Conservation (phyloP, 2,888 invertebrate genomes). For the Phymatocera aterrima region DNA sequence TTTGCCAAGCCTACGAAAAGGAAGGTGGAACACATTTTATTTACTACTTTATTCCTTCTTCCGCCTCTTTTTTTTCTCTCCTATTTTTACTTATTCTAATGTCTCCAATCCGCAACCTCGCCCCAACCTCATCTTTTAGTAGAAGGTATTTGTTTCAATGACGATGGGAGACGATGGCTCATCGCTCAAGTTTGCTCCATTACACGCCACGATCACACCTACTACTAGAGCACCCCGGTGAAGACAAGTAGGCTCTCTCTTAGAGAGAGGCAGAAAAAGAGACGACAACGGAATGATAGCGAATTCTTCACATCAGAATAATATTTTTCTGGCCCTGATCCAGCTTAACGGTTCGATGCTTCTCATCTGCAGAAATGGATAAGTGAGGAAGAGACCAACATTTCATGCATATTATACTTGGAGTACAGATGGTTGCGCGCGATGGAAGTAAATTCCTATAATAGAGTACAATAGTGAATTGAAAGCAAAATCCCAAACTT, state of each 20-base stretch:
- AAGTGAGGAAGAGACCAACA: not conserved
- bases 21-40: not conserved
- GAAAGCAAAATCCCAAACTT: not conserved
- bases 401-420: slow-evolving; percentile 26
- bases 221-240: not conserved
- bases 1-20: not conserved
- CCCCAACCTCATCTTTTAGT: not conserved
- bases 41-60: not conserved
- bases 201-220: slow-evolving; percentile 4
- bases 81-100: slow-evolving; percentile 33
- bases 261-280: no score
- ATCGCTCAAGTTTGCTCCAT: not conserved
- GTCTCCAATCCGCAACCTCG: not conserved
- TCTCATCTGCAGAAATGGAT: not conserved
- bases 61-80: not conserved
- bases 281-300: not conserved
- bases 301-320: slow-evolving; percentile 52
- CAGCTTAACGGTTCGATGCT: slow-evolving; percentile 43
- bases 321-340: slow-evolving; percentile 55
- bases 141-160: not conserved
- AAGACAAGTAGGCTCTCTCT: slow-evolving; percentile 7
- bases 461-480: not conserved
- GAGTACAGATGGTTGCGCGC: slow-evolving; percentile 6
- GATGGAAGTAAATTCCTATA: not conserved
- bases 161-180: not conserved